Percentiles rank a stretch among this genome's conserved stretches.
Evolutionary conservation across 2,888 invertebrate species (phyloP).

Genomic region (Lycocerus yunnanus): DNA sequence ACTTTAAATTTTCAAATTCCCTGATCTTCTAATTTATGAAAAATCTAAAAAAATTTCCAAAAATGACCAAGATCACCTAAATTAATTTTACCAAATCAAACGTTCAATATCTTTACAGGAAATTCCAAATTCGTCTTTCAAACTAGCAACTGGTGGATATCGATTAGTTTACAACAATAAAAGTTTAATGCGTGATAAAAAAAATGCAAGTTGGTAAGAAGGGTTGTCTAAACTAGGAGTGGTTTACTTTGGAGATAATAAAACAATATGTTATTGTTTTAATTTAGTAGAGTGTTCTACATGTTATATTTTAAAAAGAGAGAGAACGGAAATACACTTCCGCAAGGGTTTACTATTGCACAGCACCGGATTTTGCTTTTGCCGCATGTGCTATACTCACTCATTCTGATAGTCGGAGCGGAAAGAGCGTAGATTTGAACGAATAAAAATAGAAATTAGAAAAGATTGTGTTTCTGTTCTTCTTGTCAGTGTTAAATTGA

Average conservation of each 20-base stretch:
- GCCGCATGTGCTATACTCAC: constrained; percentile 12
- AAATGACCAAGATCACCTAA: too few relatives aligned
- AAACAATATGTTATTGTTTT: constrained; percentile 8
- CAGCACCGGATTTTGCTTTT: constrained; percentile 20
- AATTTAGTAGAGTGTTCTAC: constrained; percentile 20
- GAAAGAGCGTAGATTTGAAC: constrained; percentile 5
- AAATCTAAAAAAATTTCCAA: too few relatives aligned
- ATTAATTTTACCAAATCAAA: too few relatives aligned
- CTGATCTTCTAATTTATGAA: too few relatives aligned
- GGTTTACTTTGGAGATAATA: constrained; percentile 1
- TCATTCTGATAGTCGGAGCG: constrained; percentile 1
- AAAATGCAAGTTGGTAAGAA: background rate
- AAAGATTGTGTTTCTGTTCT: background rate
- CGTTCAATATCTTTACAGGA: too few relatives aligned
- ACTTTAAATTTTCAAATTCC: background rate
- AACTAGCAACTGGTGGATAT: background rate
- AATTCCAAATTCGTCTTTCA: too few relatives aligned
- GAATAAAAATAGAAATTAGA: background rate
- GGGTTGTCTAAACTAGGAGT: constrained; percentile 12
- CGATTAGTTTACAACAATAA: background rate
- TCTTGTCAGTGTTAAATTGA: background rate
- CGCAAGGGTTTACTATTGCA: constrained; percentile 20
- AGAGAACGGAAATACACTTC: constrained; percentile 29
- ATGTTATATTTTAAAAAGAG: constrained; percentile 6
- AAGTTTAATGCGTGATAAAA: constrained; percentile 1